Percentiles rank a stretch among this genome's conserved stretches.
These are phyloP conservation scores for Chiroxiphia lanceolata DNA, from an alignment of 2,797 vertebrate species.

Conservation along the genomic window DNA sequence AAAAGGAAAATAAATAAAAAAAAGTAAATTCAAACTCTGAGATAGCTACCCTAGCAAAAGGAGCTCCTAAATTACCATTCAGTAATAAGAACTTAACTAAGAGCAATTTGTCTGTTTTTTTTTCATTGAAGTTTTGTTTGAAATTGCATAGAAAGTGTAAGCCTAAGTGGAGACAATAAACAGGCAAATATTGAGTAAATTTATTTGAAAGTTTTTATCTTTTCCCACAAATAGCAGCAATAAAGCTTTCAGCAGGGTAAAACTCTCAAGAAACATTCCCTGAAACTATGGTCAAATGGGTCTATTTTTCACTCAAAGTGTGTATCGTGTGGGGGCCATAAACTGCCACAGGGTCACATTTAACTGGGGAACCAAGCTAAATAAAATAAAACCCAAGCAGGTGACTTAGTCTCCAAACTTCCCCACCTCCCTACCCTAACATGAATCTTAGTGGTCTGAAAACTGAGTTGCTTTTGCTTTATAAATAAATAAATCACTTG, in stretches of 20 bases:
- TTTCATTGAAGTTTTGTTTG: neutral
- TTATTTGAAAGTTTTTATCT: slow-evolving; percentile 67
- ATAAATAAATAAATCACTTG: slow-evolving; percentile 11
- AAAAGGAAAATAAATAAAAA: neutral
- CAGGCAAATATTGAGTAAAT: slow-evolving; percentile 44
- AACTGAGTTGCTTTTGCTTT: neutral
- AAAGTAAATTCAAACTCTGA: neutral
- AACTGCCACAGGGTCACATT: slow-evolving; percentile 69
- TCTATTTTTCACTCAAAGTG: slow-evolving; percentile 72
- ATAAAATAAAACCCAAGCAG: slow-evolving; percentile 33
- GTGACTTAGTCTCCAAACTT: neutral
- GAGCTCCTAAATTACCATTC: neutral
- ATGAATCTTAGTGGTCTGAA: neutral
- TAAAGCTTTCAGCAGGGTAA: slow-evolving; percentile 73
- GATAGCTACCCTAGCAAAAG: neutral
- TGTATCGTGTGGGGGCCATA: slow-evolving; percentile 11
- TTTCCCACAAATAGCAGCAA: slow-evolving; percentile 39
- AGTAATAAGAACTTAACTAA: neutral
- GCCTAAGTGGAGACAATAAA: neutral
- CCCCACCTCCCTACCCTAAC: neutral
- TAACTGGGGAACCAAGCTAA: slow-evolving; percentile 47
- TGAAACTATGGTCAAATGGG: slow-evolving; percentile 69
- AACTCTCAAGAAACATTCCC: slow-evolving; percentile 71
- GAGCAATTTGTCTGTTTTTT: neutral
- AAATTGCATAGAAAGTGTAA: neutral